These are phyloP conservation scores for Periophthalmodon schlosseri DNA, from an alignment of 2,113 vertebrate species.

Conservation along the genomic window DNA sequence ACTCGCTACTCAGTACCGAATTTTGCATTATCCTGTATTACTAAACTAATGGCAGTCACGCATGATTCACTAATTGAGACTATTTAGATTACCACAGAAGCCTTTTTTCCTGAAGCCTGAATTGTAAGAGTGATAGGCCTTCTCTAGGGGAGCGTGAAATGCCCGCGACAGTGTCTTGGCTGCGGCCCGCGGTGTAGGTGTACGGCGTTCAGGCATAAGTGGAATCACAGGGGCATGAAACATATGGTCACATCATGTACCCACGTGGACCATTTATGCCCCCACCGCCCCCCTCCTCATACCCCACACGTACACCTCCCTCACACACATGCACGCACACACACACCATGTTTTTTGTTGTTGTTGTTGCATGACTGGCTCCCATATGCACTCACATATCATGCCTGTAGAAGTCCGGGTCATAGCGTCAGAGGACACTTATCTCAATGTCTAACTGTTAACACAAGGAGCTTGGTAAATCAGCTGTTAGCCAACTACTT, in stretches of 20 bases:
- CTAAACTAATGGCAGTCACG: background rate
- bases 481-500: background rate
- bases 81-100: background rate
- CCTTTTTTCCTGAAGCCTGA: background rate
- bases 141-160: conserved; percentile 36
- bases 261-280: conserved; percentile 44
- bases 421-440: conserved; percentile 5
- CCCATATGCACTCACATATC: conserved; percentile 12
- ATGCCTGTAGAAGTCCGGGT: conserved; percentile 6
- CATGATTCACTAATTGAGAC: background rate
- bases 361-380: conserved; percentile 32
- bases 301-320: no score
- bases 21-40: background rate
- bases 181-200: conserved; percentile 51
- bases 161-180: conserved; percentile 19
- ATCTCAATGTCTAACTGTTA: background rate
- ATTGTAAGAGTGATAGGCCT: conserved; percentile 12
- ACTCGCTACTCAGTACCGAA: background rate
- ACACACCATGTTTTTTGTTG: conserved; percentile 11
- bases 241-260: conserved; percentile 47
- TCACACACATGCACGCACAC: no score
- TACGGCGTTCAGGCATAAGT: conserved; percentile 39
- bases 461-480: background rate
- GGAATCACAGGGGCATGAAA: conserved; percentile 45
- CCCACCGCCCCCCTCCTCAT: conserved; percentile 8